Evolutionary conservation across 2,888 invertebrate genomes (phyloP).

Genomic region (Dioctria rufipes): DNA sequence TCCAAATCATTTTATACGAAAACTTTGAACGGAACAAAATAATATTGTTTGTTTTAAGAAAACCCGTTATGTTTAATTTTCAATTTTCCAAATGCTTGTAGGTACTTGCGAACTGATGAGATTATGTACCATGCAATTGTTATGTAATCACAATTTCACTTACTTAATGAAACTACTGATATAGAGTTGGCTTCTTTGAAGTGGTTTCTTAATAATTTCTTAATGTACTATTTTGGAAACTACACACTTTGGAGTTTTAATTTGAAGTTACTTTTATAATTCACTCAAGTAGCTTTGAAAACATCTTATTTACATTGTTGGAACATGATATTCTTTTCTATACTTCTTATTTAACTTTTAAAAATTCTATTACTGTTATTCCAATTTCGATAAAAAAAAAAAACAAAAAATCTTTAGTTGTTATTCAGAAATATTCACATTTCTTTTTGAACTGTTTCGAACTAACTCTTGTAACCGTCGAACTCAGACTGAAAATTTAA

Average conservation of each 20-base stretch:
- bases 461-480: neutral
- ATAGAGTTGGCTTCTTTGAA: too few relatives aligned
- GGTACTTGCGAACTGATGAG: neutral
- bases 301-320: neutral
- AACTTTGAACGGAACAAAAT: neutral
- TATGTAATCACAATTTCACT: constrained; percentile 30
- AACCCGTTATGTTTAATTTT: neutral
- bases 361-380: too few relatives aligned
- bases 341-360: too few relatives aligned
- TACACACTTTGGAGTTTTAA: neutral
- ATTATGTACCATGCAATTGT: neutral
- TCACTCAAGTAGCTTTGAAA: neutral
- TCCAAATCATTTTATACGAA: neutral
- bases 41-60: neutral
- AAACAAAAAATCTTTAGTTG: neutral
- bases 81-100: neutral
- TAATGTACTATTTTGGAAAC: too few relatives aligned
- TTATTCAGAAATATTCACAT: neutral
- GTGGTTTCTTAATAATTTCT: too few relatives aligned
- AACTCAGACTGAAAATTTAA: constrained; percentile 11
- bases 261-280: neutral
- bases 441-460: constrained; percentile 2
- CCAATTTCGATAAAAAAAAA: too few relatives aligned
- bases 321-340: neutral
- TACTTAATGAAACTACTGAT: neutral